Conservation (phyloP, 2,888 invertebrate species). For the Globia sparganii region DNA sequence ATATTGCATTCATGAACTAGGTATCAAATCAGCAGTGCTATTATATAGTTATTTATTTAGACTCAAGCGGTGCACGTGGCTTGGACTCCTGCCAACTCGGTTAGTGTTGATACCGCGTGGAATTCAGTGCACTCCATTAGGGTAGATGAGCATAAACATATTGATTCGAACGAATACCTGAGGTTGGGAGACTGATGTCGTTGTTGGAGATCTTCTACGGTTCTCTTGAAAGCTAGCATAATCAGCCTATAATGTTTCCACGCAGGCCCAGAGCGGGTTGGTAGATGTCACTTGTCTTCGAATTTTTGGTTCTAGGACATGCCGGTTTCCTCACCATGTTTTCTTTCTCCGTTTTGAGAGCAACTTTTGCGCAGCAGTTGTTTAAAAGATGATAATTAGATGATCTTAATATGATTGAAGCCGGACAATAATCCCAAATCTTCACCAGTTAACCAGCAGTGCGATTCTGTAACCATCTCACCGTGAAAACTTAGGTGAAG, state of each 20-base stretch:
- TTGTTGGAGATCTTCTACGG: not conserved
- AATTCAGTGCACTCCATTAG: slow-evolving; percentile 61
- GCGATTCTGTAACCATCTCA: no score
- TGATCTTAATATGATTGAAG: not conserved
- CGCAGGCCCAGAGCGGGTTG: no score
- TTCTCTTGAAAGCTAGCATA: no score
- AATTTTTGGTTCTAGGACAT: no score
- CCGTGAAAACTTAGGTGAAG: no score
- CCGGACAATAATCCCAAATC: not conserved
- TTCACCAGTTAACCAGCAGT: no score
- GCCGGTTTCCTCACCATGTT: no score
- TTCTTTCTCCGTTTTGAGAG: no score
- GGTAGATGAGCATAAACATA: slow-evolving; percentile 55
- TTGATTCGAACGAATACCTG: slow-evolving; percentile 44
- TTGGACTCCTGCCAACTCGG: slow-evolving; percentile 59
- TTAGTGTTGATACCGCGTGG: slow-evolving; percentile 60
- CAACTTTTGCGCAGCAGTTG: no score
- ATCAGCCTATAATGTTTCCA: no score
- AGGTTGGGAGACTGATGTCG: slow-evolving; percentile 10
- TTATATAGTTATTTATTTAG: slow-evolving; percentile 59
- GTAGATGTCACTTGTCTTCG: no score
- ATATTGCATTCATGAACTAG: slow-evolving; percentile 23
- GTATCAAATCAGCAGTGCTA: slow-evolving; percentile 37
- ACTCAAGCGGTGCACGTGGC: slow-evolving; percentile 54
- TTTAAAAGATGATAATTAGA: not conserved